Percentiles rank a stretch among this genome's conserved stretches.
These are phyloP conservation scores for Schizothorax lantsangensis DNA, from an alignment of 2,797 vertebrate species.

Conservation along the genomic window DNA sequence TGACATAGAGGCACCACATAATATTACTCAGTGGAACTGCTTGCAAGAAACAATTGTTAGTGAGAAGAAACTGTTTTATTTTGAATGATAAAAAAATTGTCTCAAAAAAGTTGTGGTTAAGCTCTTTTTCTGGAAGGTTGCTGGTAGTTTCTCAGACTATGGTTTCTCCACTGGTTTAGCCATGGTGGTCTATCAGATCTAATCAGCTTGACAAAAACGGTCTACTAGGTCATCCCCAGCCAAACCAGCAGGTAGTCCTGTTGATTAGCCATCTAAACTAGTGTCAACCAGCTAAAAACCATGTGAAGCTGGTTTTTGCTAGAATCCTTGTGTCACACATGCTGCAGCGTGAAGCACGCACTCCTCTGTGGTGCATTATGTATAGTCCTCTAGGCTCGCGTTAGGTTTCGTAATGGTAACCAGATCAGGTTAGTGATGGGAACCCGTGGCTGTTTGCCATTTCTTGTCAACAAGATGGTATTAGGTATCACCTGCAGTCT, in stretches of 20 bases:
- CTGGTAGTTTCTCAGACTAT: background rate
- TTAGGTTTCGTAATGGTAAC: conserved; percentile 65
- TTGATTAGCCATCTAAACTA: background rate
- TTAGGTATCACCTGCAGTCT: conserved; percentile 42
- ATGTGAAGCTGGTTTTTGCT: background rate
- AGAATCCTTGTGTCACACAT: background rate
- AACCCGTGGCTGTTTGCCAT: conserved; percentile 52
- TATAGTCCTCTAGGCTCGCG: conserved; percentile 49
- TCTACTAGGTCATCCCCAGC: background rate
- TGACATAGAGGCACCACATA: background rate
- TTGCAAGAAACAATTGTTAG: background rate
- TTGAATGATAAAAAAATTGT: background rate
- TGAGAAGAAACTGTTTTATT: background rate
- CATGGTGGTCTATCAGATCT: background rate
- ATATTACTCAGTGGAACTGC: background rate
- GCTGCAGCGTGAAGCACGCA: background rate
- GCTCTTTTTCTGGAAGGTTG: background rate
- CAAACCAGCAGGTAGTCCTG: background rate
- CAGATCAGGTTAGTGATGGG: conserved; percentile 64
- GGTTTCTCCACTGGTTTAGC: background rate
- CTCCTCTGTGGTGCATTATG: conserved; percentile 56
- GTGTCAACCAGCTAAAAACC: background rate
- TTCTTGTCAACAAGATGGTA: conserved; percentile 41
- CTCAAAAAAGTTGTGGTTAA: background rate
- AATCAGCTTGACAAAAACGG: background rate